Conservation (phyloP, 2,797 vertebrate genomes). For the Enoplosus armatus region DNA sequence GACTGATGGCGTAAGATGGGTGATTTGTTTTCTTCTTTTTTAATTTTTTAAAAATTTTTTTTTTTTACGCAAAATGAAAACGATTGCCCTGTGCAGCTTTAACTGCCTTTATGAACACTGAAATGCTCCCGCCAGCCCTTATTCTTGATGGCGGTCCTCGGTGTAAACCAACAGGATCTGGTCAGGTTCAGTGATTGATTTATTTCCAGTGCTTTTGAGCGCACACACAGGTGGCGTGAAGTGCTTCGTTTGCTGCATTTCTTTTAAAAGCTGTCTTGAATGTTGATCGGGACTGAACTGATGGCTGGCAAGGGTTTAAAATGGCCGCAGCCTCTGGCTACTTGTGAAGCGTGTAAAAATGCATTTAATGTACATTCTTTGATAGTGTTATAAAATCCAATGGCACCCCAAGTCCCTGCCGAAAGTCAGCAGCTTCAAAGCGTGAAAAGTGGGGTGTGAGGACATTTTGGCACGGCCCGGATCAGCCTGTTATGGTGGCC, state of each 20-base stretch:
- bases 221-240: constrained; percentile 23
- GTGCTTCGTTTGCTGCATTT: constrained; percentile 35
- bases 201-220: constrained; percentile 41
- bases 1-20: background rate
- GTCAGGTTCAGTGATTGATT: constrained; percentile 30
- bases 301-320: constrained; percentile 15
- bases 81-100: constrained; percentile 34
- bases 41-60: too few relatives aligned
- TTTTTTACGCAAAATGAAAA: constrained; percentile 1
- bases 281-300: constrained; percentile 20
- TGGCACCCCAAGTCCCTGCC: background rate
- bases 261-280: constrained; percentile 51
- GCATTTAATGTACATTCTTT: background rate
- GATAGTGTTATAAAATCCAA: background rate
- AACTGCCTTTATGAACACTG: constrained; percentile 31
- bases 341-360: background rate
- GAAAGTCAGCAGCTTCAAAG: background rate
- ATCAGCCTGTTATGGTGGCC: background rate
- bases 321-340: background rate
- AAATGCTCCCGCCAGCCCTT: constrained; percentile 6
- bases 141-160: background rate
- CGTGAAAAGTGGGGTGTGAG: background rate
- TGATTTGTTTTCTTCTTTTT: constrained; percentile 1
- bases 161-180: constrained; percentile 36
- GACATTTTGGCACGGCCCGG: background rate